Base-by-base conservation (phyloP, 2,113 vertebrate genomes). In the Hippoglossus stenolepis region DNA sequence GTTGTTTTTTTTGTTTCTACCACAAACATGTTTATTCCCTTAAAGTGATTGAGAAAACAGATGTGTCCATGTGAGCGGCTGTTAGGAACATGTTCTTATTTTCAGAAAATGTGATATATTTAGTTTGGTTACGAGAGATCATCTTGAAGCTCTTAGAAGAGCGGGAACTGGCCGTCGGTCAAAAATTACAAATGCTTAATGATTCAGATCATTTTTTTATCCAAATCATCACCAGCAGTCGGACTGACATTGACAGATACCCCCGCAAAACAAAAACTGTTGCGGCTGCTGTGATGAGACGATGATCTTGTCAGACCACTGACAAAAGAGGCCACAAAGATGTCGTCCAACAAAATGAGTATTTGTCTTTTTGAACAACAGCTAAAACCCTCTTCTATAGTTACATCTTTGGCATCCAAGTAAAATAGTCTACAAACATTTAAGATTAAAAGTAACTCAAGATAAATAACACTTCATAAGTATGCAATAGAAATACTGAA, bases 1-100 rank as follows among this genome's bases (percentile, higher is more conserved):
- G 54, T 70, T 45, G 18, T 64, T 71, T 54, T 66, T 62, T 77
- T 14, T 51, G 3, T 63, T 71, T 77, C 23, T 57, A 7, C 40
- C n/a, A 70, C 43, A 87, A 80, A 84, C 53, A 75, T 74, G 67
- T 85, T 79, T 87, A 68, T 78, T 80, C 66, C 79, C 53, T 64
- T 38, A 61, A 65, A n/a, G 47, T 87, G 85, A 93, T 87, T 59
- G 68, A 70, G 43, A 87, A 89, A 93, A 73, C 87, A 91, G 90
- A 82, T 51, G 1, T 35, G 38, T 49, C 68, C 73, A 51, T 49
- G 53, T 56, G 35, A 77, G 69, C 72, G 51, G 51, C 80, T 86
- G 74, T 67, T 75, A 57, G 67, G 60, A 80, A 66, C 56, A 73
- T 65, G 43, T 67, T 61, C 62, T 80, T 77, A 83, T 80, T 65